Evolutionary conservation across 2,797 vertebrate species (phyloP).

Genomic region (Leucoraja ocellata): DNA sequence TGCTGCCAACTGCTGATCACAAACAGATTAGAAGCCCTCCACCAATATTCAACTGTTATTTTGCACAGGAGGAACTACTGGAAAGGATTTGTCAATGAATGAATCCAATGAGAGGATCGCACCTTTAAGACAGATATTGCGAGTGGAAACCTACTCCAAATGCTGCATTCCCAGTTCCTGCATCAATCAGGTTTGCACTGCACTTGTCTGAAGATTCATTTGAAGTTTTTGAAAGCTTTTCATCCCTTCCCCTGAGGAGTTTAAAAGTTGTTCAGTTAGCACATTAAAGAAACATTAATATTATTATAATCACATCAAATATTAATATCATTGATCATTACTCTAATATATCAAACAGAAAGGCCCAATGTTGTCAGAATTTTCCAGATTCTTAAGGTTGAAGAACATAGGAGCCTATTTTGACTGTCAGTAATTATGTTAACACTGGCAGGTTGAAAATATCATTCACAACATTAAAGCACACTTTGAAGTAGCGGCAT

Average conservation of each 20-base stretch:
- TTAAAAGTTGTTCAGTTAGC: slow-evolving; percentile 23
- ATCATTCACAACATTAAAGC: slow-evolving; percentile 28
- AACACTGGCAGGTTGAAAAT: slow-evolving; percentile 5
- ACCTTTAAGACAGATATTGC: background rate
- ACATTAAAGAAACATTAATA: slow-evolving; percentile 8
- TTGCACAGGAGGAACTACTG: background rate
- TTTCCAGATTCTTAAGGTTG: background rate
- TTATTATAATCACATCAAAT: slow-evolving; percentile 2
- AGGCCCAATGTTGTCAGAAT: background rate
- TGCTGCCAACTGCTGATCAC: background rate
- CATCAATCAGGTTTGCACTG: background rate
- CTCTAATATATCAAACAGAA: slow-evolving; percentile 6
- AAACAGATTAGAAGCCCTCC: background rate
- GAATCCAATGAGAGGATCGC: background rate
- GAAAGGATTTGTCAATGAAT: background rate
- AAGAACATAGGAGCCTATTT: slow-evolving; percentile 26
- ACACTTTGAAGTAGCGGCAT: slow-evolving; percentile 21
- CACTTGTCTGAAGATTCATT: background rate
- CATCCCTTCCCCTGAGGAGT: background rate
- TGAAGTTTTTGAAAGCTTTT: slow-evolving; percentile 26
- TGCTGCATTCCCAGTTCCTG: background rate
- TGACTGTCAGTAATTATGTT: slow-evolving; percentile 14
- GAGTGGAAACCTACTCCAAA: background rate
- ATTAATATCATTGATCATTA: slow-evolving; percentile 28
- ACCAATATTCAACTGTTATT: background rate